Percentiles rank a stretch among this genome's conserved stretches.
Conservation (phyloP, 2,888 invertebrate genomes). For the Steinernema hermaphroditum region DNA sequence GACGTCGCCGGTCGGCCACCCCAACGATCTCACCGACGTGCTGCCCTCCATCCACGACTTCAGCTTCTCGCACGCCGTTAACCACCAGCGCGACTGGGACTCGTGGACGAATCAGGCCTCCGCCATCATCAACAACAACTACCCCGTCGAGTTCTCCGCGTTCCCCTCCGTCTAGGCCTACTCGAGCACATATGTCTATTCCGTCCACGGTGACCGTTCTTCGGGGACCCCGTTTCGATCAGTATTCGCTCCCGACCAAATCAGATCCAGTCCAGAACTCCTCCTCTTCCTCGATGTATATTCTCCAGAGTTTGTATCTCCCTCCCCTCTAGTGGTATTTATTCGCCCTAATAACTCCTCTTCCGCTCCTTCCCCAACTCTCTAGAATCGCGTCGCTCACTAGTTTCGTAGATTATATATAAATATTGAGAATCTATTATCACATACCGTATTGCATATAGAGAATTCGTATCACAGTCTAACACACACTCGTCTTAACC, state of each 20-base stretch:
- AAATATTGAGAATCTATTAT: slow-evolving; percentile 28
- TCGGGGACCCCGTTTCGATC: neutral
- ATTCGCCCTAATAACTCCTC: slow-evolving; percentile 19
- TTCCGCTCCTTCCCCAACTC: slow-evolving; percentile 15
- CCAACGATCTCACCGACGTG: slow-evolving; percentile 23
- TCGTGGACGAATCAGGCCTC: slow-evolving; percentile 15
- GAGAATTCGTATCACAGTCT: slow-evolving; percentile 16
- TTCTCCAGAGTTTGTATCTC: slow-evolving; percentile 29
- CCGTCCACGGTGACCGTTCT: neutral
- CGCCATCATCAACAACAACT: slow-evolving; percentile 7
- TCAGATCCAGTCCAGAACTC: slow-evolving; percentile 18
- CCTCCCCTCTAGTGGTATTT: slow-evolving; percentile 24
- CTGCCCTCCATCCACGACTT: slow-evolving; percentile 27
- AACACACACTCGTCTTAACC: slow-evolving; percentile 5
- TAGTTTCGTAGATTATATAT: slow-evolving; percentile 30
- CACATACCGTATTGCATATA: neutral
- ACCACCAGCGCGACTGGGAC: neutral
- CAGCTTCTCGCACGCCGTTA: slow-evolving; percentile 20
- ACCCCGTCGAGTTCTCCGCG: neutral
- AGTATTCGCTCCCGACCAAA: slow-evolving; percentile 26
- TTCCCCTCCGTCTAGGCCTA: slow-evolving; percentile 13
- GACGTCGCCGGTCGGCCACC: slow-evolving; percentile 17
- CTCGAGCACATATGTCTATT: neutral
- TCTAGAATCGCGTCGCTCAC: slow-evolving; percentile 16
- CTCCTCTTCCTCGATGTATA: slow-evolving; percentile 16